A percentile compares a stretch with the other conserved stretches of the same genome.
Evolutionary conservation across 2,888 invertebrate species (phyloP).

Genomic region (Agonopterix subpropinquella): DNA sequence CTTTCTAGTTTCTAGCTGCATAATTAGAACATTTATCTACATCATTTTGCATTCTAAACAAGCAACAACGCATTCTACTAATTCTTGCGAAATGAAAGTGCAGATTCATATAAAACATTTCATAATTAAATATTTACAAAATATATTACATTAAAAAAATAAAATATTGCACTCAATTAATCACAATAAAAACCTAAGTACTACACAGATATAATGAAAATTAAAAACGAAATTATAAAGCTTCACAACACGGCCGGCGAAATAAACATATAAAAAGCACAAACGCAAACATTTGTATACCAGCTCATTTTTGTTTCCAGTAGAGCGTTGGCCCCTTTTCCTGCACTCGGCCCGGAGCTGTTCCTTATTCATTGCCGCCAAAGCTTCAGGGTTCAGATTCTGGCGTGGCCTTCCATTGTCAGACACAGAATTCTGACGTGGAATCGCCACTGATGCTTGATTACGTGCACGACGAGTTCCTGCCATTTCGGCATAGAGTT

Average conservation of each 20-base stretch:
- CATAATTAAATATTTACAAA: constrained; percentile 1
- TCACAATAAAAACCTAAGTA: constrained; percentile 4
- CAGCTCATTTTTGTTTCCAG: constrained; percentile 83
- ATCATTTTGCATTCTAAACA: too few relatives aligned
- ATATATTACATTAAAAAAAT: neutral
- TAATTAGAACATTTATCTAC: too few relatives aligned
- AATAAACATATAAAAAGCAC: constrained; percentile 37
- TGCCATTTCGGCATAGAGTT: constrained; percentile 37
- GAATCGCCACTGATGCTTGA: constrained; percentile 55
- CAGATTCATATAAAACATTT: neutral
- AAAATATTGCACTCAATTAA: constrained; percentile 2
- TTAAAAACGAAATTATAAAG: constrained; percentile 35
- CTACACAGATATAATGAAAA: constrained; percentile 10
- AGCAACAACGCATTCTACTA: too few relatives aligned
- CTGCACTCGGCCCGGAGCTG: constrained; percentile 81
- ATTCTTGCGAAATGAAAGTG: neutral
- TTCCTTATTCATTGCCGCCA: constrained; percentile 80
- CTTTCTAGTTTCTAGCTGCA: too few relatives aligned
- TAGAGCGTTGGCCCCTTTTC: constrained; percentile 80
- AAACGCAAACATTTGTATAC: constrained; percentile 71
- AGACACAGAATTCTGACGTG: constrained; percentile 59
- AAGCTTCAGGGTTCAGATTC: constrained; percentile 63
- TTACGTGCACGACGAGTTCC: constrained; percentile 62
- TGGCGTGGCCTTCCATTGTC: constrained; percentile 62
- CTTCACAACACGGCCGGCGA: constrained; percentile 52